phyloP scores from a whole-genome alignment of 2,888 invertebrate species.

The Corythucha ciliata region DNA sequence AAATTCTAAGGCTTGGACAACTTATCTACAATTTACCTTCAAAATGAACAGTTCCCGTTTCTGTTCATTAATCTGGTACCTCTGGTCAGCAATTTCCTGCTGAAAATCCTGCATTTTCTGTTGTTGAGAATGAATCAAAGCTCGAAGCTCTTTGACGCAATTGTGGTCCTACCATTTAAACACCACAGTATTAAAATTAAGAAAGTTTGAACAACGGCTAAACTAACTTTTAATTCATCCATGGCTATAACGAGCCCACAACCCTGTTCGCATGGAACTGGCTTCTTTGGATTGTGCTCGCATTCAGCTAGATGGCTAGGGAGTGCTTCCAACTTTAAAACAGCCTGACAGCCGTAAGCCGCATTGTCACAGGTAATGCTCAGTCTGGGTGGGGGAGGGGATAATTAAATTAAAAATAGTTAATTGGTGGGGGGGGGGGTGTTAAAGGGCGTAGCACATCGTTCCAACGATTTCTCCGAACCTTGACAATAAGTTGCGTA shows the following conservation, averaged over 20 bases:
- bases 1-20: background rate
- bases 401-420: background rate
- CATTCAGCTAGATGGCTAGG: slow-evolving; percentile 83
- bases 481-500: slow-evolving; percentile 83
- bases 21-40: slow-evolving; percentile 50
- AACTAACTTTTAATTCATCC: slow-evolving; percentile 68
- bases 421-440: background rate
- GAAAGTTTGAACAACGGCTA: background rate
- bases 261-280: slow-evolving; percentile 85
- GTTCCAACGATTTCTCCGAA: slow-evolving; percentile 35
- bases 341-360: slow-evolving; percentile 71
- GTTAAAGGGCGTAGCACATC: background rate
- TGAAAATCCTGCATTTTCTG: slow-evolving; percentile 78
- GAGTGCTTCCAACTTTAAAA: slow-evolving; percentile 78
- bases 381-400: slow-evolving; percentile 49
- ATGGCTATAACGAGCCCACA: slow-evolving; percentile 91
- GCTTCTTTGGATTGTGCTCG: slow-evolving; percentile 87
- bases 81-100: slow-evolving; percentile 74
- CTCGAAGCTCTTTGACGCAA: slow-evolving; percentile 79
- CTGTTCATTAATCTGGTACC: slow-evolving; percentile 79
- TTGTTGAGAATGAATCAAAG: slow-evolving; percentile 74
- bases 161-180: slow-evolving; percentile 61
- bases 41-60: slow-evolving; percentile 78
- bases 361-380: slow-evolving; percentile 87
- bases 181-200: slow-evolving; percentile 10